A percentile compares a stretch with the other conserved stretches of the same genome.
Evolutionary conservation across 2,888 invertebrate genomes (phyloP).

Genomic region (Spicauda simplicius): DNA sequence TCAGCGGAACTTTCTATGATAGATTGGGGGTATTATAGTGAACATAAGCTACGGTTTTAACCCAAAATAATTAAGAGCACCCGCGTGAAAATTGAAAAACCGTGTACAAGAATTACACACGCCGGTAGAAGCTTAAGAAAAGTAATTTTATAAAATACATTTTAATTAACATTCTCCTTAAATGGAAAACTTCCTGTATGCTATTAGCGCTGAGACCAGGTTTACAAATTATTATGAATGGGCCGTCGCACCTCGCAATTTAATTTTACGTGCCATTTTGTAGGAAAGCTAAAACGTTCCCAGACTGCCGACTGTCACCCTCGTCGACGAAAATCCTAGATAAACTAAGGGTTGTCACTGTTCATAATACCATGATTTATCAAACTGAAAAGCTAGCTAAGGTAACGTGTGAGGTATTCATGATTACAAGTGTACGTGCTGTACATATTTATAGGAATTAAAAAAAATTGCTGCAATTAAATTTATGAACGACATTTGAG

Average conservation of each 20-base stretch:
- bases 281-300: conserved; percentile 43
- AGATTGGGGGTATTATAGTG: too few relatives aligned
- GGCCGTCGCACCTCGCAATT: conserved; percentile 39
- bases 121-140: too few relatives aligned
- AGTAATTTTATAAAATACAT: not conserved
- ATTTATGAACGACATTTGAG: too few relatives aligned
- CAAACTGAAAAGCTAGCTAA: not conserved
- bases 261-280: conserved; percentile 45
- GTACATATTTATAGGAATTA: too few relatives aligned
- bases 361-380: conserved; percentile 13
- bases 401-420: too few relatives aligned
- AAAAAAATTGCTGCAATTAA: too few relatives aligned
- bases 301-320: conserved; percentile 37
- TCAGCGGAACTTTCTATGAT: too few relatives aligned
- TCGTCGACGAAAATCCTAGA: conserved; percentile 26
- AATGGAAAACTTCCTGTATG: conserved; percentile 14
- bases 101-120: too few relatives aligned
- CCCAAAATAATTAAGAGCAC: too few relatives aligned
- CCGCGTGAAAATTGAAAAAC: too few relatives aligned
- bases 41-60: too few relatives aligned
- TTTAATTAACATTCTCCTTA: conserved; percentile 25
- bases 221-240: conserved; percentile 39
- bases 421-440: too few relatives aligned
- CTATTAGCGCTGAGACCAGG: conserved; percentile 17
- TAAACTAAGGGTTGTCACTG: conserved; percentile 23